Percentiles rank a stretch among this genome's conserved stretches.
Evolutionary conservation across 2,797 vertebrate genomes (phyloP).

Genomic region (Rhabdomys pumilio): DNA sequence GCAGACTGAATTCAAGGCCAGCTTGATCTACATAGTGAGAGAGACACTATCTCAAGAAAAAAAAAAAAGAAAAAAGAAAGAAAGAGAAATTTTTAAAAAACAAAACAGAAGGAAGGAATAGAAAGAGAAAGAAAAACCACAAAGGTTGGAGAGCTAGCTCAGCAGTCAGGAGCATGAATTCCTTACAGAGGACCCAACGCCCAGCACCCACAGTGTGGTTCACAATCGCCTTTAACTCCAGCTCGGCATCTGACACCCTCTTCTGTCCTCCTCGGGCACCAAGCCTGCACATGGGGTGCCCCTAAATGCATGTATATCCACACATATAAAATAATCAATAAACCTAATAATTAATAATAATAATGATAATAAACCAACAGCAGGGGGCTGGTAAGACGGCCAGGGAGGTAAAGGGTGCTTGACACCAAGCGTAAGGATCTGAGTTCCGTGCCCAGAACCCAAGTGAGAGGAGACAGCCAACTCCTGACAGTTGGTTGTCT

Average conservation of each 20-base stretch:
- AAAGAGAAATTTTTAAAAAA: neutral
- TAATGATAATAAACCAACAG: neutral
- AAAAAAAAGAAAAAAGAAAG: rapidly evolving
- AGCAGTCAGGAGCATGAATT: neutral
- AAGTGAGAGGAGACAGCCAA: neutral
- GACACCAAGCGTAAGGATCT: neutral
- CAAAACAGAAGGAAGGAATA: neutral
- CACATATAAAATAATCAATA: neutral
- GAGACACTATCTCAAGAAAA: neutral
- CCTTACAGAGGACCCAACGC: too few relatives aligned
- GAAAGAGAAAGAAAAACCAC: neutral
- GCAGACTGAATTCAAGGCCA: neutral
- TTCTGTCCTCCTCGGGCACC: neutral
- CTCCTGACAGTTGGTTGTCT: neutral
- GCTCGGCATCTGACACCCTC: neutral
- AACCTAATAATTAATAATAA: neutral
- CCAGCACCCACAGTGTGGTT: neutral
- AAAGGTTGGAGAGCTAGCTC: neutral
- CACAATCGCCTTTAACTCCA: neutral
- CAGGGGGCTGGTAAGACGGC: neutral
- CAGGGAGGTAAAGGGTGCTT: neutral
- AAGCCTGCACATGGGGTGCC: too few relatives aligned
- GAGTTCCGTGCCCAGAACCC: neutral
- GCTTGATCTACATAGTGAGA: neutral
- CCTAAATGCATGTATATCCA: neutral